A percentile compares a stretch with the other conserved stretches of the same genome.
These are phyloP conservation scores for Zapus hudsonius DNA, from an alignment of 2,113 vertebrate genomes.

Conservation along the genomic window DNA sequence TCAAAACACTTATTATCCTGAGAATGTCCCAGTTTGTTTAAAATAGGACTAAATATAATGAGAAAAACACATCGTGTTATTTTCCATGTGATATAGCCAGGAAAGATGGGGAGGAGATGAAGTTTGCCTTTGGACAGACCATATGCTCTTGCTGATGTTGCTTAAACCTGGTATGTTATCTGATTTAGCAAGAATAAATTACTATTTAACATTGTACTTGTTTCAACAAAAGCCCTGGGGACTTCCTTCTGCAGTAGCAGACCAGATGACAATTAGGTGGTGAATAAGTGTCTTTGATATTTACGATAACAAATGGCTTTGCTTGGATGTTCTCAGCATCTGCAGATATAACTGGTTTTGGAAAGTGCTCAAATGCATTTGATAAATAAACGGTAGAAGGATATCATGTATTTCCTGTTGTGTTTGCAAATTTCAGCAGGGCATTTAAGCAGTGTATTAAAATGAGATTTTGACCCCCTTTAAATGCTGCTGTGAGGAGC, in stretches of 20 bases:
- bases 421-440: conserved; percentile 39
- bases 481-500: conserved; percentile 10
- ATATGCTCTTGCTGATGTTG: conserved; percentile 53
- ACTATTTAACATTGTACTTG: conserved; percentile 42
- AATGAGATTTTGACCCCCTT: background rate
- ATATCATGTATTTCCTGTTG: no score
- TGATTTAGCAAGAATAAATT: conserved; percentile 51
- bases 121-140: conserved; percentile 56
- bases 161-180: background rate
- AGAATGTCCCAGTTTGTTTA: conserved; percentile 55
- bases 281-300: conserved; percentile 55
- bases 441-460: background rate
- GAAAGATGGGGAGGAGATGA: conserved; percentile 18
- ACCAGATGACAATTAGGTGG: conserved; percentile 63
- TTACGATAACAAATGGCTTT: conserved; percentile 54
- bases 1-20: background rate
- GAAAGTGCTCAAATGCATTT: conserved; percentile 31
- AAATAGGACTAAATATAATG: conserved; percentile 44
- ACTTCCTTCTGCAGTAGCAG: conserved; percentile 33
- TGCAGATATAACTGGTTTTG: background rate
- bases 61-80: background rate
- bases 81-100: conserved; percentile 24
- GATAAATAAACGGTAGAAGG: conserved; percentile 5
- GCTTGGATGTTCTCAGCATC: background rate
- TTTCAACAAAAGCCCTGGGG: conserved; percentile 54